Evolutionary conservation across 2,113 vertebrate genomes (phyloP), one percentile per base, ranked within the genome.

Genomic region (Chascanopsetta lugubris): DNA sequence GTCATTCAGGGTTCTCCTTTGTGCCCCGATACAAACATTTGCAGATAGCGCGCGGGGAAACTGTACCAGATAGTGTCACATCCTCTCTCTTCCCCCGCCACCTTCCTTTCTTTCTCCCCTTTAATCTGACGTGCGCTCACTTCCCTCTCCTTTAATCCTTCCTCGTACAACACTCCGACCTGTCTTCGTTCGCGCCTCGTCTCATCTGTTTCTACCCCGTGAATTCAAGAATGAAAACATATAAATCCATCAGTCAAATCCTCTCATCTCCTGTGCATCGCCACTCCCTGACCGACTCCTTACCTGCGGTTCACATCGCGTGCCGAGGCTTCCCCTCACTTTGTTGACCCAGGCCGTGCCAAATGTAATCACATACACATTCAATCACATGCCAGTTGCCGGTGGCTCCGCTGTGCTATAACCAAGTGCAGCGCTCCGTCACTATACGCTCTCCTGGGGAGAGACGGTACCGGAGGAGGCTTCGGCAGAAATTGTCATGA

Each of bases 1-100:
- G 77, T 82, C 85, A 84, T 86, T 86, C 82, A 84, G 61, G 51
- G 64, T 69, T 65, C 56, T 56, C 71, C 27, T 80, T 82, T 82
- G 63, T 74, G 74, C 27, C 61, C 61, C 8, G 15, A 49, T 68
- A 70, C 69, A 77, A 83, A 85, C 72, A 84, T 84, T 61, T 80
- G 42, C 12, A 78, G 80, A 83, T 69, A 78, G 43, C 45, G 20
- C 58, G 36, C 50, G 47, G 29, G 49, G 26, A 73, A 80, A 1
- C 57, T 61, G 57, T 30, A 55, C 48, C 3, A 71, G 79, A 81
- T 75, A 73, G 36, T 29, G 68, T 78, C 75, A 53, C 20, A 48
- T 61, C 55, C 32, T 50, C 54, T 69, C 32, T 61, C 34, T 38
- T 61, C 72, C 42, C n/a, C 51, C 6, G 1, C 65, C 63, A 49